These are phyloP conservation scores for Lasioglossum lativentre DNA, from an alignment of 2,888 invertebrate species.

Conservation along the genomic window DNA sequence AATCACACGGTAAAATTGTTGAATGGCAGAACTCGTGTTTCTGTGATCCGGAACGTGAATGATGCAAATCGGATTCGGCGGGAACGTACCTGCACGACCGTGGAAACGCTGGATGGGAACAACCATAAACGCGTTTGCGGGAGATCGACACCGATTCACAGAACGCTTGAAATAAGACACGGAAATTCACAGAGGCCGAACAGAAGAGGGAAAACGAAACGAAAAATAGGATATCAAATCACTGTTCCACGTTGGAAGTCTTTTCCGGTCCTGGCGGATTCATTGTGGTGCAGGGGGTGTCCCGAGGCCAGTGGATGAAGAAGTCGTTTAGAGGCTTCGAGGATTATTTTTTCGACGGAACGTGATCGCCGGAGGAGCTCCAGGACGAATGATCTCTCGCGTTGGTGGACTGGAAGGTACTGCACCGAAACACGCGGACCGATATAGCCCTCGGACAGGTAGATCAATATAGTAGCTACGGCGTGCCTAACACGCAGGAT, in stretches of 20 bases:
- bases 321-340: not conserved
- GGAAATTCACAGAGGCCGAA: too few species aligned
- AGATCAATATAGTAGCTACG: constrained; percentile 80
- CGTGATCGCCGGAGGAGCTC: constrained; percentile 37
- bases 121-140: constrained; percentile 8
- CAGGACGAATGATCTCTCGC: constrained; percentile 55
- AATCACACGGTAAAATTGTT: not conserved
- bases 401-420: constrained; percentile 74
- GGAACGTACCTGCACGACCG: constrained; percentile 31
- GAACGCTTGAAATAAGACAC: not conserved
- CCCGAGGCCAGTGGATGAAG: not conserved
- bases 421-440: constrained; percentile 76
- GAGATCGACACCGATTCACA: not conserved
- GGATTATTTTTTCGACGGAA: constrained; percentile 31
- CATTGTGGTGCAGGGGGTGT: not conserved
- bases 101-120: not conserved
- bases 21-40: not conserved
- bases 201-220: not conserved
- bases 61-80: constrained; percentile 16
- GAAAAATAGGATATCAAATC: not conserved
- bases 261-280: not conserved
- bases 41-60: not conserved
- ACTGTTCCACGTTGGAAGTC: not conserved
- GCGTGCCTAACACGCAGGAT: constrained; percentile 70
- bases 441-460: constrained; percentile 75